Conservation (phyloP, 2,888 invertebrate species). For the Dromius quadrimaculatus region DNA sequence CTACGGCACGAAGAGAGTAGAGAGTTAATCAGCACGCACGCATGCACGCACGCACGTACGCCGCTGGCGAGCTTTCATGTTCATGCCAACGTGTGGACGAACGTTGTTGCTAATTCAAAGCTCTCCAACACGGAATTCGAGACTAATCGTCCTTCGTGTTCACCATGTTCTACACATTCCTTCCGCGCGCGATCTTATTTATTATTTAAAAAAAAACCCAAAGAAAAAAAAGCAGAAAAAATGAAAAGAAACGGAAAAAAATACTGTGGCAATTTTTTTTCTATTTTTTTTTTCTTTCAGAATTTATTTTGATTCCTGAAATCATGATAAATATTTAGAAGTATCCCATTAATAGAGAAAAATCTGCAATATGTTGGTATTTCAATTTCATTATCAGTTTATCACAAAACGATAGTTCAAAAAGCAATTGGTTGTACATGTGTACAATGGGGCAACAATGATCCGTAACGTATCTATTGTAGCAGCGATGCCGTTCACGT, state of each 20-base stretch:
- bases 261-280: no score
- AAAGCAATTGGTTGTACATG: not conserved
- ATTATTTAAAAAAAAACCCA: not conserved
- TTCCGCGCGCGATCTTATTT: not conserved
- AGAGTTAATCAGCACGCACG: conserved; percentile 49
- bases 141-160: conserved; percentile 3
- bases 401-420: not conserved
- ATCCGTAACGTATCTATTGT: not conserved
- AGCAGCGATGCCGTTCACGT: not conserved
- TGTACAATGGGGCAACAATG: not conserved
- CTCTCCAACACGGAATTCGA: not conserved
- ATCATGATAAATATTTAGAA: no score
- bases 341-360: no score
- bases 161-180: not conserved
- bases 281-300: no score
- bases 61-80: conserved; percentile 1
- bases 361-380: no score
- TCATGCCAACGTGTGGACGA: conserved; percentile 16
- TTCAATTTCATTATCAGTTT: no score
- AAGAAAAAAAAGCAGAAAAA: conserved; percentile 15
- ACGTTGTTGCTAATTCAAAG: conserved; percentile 31
- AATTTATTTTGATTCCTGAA: no score
- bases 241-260: no score
- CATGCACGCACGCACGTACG: conserved; percentile 7
- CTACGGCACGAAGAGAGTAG: conserved; percentile 22